Base-by-base conservation (phyloP, 2,888 invertebrate genomes). In the Dasypogon diadema region DNA sequence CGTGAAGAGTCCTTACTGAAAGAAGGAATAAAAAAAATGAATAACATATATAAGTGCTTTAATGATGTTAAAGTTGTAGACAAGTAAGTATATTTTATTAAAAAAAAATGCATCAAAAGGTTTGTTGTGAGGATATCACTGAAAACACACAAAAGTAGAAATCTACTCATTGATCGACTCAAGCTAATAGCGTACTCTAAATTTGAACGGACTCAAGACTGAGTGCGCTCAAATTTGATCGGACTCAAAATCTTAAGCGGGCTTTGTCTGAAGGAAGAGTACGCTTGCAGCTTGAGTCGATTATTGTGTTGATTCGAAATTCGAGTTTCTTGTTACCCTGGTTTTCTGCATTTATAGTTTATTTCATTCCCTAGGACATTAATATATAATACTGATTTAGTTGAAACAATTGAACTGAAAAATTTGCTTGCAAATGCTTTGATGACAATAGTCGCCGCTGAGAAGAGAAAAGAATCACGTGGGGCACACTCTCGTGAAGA, bases 401-500 rank as follows among this genome's bases (percentile, higher is more conserved):
- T 99, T 63, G 99, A 99, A 87, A 94, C 97, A 0, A 88, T 99
- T 78, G 99, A 99, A 87, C 89, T 99, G 76, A 98, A 99, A 89
- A 99, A 99, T 87, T 89, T 99, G 80, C 91, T 99, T 89, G 86
- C 96, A 78, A 97, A 97, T 87, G 94, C 98, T 0, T 88, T 94
- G 82, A 96, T 96, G 87, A 98, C 98, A 0, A 96, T 99, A 81
- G 90, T 92, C 78, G 91, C 91, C 0, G 99, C 99, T 2, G 95
- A 97, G 84, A 94, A 93, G 65, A 89, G 99, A 68, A 97, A 98
- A 86, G 99, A 99, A 88, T 96, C 96, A n/a, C 91, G 99, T 77
- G 99, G 99, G 3, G 99, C 99, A n/a, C 99, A 99, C 85, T 97
- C 98, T 0, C 89, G 99, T 18, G 99, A 99, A 86, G 99, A 99